These are phyloP conservation scores for Perognathus longimembris DNA, from an alignment of 2,113 vertebrate species.

Conservation along the genomic window DNA sequence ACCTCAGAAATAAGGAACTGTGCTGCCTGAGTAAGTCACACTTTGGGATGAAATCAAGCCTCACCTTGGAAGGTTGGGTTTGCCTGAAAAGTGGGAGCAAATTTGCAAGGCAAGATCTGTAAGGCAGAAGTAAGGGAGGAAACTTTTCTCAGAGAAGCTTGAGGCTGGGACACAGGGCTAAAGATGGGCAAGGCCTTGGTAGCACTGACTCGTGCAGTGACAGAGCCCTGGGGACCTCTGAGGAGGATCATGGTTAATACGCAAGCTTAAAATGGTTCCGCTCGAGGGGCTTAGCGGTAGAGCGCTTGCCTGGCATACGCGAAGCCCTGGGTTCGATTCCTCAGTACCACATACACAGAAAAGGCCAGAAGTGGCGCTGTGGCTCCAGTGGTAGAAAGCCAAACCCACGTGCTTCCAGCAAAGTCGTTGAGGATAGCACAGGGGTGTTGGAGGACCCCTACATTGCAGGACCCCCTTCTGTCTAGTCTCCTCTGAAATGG, in stretches of 20 bases:
- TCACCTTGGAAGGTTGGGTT: slow-evolving; percentile 7
- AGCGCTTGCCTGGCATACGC: too few species aligned
- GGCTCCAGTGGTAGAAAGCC: too few species aligned
- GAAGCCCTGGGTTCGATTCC: too few species aligned
- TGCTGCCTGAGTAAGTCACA: not conserved
- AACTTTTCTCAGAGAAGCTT: not conserved
- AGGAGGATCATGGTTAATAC: not conserved
- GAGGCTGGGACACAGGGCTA: not conserved
- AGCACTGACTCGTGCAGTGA: not conserved
- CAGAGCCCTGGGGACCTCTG: not conserved
- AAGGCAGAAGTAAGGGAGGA: not conserved
- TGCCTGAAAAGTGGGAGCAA: slow-evolving; percentile 12
- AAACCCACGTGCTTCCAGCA: not conserved
- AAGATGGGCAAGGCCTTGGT: not conserved
- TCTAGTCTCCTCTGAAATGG: not conserved
- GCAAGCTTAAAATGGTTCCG: not conserved
- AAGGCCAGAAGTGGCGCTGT: too few species aligned
- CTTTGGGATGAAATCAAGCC: not conserved
- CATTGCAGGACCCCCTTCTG: accelerated
- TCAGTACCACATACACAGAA: too few species aligned
- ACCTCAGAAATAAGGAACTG: not conserved
- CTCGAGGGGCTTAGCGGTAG: too few species aligned
- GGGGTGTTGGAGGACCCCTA: not conserved
- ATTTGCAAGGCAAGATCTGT: slow-evolving; percentile 19
- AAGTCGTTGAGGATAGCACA: not conserved